Evolutionary conservation across 1,140 invertebrate genomes (phyloP).

Genomic region (Formica selysi): DNA sequence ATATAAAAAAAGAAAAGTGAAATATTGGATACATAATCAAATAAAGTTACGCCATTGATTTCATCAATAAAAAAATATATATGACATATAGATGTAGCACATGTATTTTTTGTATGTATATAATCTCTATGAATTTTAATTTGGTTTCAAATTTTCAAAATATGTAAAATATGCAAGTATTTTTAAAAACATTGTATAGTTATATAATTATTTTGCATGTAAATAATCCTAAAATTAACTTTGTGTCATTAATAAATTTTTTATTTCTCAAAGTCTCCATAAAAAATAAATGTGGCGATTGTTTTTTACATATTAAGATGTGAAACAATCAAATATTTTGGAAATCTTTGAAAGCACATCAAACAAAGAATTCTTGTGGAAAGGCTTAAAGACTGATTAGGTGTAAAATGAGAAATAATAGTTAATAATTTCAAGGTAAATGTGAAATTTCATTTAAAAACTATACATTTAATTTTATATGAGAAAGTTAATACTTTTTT

Average conservation of each 20-base stretch:
- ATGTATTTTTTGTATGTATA: background rate
- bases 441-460: slow-evolving; percentile 18
- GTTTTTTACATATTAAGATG: slow-evolving; percentile 13
- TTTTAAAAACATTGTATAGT: background rate
- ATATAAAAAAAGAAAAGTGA: slow-evolving; percentile 11
- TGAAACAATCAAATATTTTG: slow-evolving; percentile 39
- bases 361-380: slow-evolving; percentile 39
- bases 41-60: slow-evolving; percentile 24
- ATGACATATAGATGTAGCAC: background rate
- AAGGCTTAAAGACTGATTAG: slow-evolving; percentile 71
- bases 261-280: slow-evolving; percentile 6
- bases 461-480: slow-evolving; percentile 19
- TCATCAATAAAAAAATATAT: background rate
- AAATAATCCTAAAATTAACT: slow-evolving; percentile 37
- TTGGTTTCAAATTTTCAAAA: background rate
- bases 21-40: slow-evolving; percentile 13
- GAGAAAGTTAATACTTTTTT: background rate
- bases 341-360: background rate
- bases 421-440: slow-evolving; percentile 34
- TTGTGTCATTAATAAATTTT: slow-evolving; percentile 7
- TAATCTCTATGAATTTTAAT: slow-evolving; percentile 8
- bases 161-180: slow-evolving; percentile 10
- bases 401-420: slow-evolving; percentile 66
- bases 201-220: slow-evolving; percentile 32
- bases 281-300: background rate